Evolutionary conservation across 2,113 vertebrate species (phyloP).

Genomic region (Nyctereutes procyonoides): DNA sequence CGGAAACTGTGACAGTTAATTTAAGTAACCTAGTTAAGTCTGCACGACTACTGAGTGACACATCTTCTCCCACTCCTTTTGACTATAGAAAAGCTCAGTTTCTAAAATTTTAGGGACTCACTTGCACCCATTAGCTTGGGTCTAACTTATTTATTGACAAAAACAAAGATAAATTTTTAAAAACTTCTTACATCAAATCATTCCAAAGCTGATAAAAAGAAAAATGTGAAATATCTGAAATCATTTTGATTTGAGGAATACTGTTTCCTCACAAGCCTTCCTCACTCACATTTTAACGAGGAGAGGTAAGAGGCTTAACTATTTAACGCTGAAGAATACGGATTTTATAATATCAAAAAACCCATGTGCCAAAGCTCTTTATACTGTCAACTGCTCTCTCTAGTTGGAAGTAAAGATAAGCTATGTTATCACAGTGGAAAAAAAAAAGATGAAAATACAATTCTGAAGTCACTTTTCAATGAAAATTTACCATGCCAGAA

Average conservation of each 20-base stretch:
- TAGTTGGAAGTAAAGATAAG: background rate
- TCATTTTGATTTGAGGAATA: background rate
- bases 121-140: background rate
- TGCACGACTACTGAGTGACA: background rate
- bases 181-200: background rate
- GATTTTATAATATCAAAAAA: background rate
- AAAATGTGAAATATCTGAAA: background rate
- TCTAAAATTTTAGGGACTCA: background rate
- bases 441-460: background rate
- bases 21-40: background rate
- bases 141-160: background rate
- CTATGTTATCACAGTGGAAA: background rate
- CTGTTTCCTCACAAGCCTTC: background rate
- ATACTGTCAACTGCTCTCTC: background rate
- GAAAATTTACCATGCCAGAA: background rate
- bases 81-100: background rate
- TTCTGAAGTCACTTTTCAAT: slow-evolving; percentile 2
- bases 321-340: background rate
- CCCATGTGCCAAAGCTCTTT: background rate
- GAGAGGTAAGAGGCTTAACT: background rate
- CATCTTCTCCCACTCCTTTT: background rate
- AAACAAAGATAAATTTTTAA: background rate
- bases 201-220: background rate
- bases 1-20: background rate
- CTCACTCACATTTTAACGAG: background rate